Evolutionary conservation across 2,888 invertebrate species (phyloP).

Genomic region (Bimastos eiseni): DNA sequence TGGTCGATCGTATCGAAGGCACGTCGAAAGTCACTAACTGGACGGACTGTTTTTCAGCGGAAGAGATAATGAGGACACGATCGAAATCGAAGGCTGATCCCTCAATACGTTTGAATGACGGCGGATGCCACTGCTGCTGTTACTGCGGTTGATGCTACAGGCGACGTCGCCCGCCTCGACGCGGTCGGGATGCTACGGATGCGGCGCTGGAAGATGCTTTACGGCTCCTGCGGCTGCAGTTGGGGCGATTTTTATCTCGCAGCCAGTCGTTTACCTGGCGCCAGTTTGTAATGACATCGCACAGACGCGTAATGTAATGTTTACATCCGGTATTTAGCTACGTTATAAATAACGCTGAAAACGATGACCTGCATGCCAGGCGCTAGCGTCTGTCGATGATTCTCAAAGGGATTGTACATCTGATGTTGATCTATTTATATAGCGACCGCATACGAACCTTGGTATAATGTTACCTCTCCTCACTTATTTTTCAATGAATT

Average conservation of each 20-base stretch:
- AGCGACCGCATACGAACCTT: too few species aligned
- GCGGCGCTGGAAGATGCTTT: not conserved
- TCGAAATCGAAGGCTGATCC: slow-evolving; percentile 24
- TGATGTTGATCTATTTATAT: too few species aligned
- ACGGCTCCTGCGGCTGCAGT: not conserved
- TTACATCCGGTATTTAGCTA: too few species aligned
- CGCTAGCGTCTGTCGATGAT: too few species aligned
- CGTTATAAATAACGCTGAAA: too few species aligned
- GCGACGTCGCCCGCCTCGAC: not conserved
- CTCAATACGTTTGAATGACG: not conserved
- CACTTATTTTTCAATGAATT: too few species aligned
- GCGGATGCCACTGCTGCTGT: not conserved
- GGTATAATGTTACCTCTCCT: too few species aligned
- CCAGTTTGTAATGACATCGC: not conserved
- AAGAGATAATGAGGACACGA: slow-evolving; percentile 14
- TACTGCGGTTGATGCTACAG: not conserved
- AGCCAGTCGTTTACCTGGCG: not conserved
- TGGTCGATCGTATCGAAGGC: slow-evolving; percentile 16
- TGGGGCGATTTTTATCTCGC: not conserved
- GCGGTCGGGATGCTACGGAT: not conserved
- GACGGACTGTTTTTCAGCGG: not conserved
- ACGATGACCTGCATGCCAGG: too few species aligned
- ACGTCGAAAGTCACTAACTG: not conserved
- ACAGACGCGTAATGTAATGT: not conserved
- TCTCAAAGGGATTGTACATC: too few species aligned